Evolutionary conservation across 1,140 invertebrate genomes (phyloP), one percentile per base, ranked within the genome.

Genomic region (Neodiprion fabricii): DNA sequence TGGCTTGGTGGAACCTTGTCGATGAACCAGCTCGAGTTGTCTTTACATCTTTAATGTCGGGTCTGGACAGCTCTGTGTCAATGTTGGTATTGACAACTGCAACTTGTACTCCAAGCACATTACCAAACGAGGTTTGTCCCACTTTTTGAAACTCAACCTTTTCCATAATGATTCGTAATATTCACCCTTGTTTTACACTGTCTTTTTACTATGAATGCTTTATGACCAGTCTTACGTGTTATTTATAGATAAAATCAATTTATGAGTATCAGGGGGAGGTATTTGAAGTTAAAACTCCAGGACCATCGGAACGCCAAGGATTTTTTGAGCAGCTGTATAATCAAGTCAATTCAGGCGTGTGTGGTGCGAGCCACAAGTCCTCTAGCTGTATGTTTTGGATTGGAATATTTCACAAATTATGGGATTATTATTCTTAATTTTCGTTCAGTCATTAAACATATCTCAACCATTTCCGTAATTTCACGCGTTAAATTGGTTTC

Each of bases 1-100:
- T 90, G 71, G 82, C 88, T 21, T 91, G 90, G 90, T 90, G 90
- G 90, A 79, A 86, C 53, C 74, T 88, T 61, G 86, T 90, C 1
- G 87, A 89, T 9, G 87, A 88, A 72, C 81, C 84, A 7, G 84
- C 86, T 9, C 87, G 89, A 66, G 83, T 87, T 4, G 85, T 88
- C 75, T 88, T 91, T 48, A 82, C 80, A 8, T 88, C 89, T 2
- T 74, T 89, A 23, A 79, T 91, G 50, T 83, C 85, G 72, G 85
- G 87, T 68, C 75, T 90, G 47, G 89, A 91, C 80, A 84, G 83
- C 53, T 88, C 89, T 14, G 79, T 89, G 11, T 82, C 90, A 40
- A 83, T 90, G 71, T 78, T 91, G 11, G 76, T 90, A 72, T 77
- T 91, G 40, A 85, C 85, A 7, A 90, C 90, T 0, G 89, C 85